phyloP scores from a whole-genome alignment of 2,888 invertebrate genomes.

The Meteorus cinctellus region DNA sequence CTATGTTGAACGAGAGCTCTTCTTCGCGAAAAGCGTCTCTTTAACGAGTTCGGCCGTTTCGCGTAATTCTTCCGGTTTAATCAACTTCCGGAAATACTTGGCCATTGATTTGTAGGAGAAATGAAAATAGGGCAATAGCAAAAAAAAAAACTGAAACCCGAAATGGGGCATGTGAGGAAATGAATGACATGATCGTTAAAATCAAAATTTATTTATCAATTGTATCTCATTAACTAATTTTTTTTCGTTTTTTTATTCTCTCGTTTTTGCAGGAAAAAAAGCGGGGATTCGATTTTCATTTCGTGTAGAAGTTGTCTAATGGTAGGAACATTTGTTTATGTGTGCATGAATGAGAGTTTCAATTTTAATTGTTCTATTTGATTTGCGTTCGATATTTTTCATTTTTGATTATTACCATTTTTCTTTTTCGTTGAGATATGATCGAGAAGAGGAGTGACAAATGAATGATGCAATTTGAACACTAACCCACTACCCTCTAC shows the following conservation, averaged over 20 bases:
- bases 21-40: constrained; percentile 29
- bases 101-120: constrained; percentile 19
- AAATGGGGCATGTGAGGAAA: not conserved
- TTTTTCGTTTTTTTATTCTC: not conserved
- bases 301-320: not conserved
- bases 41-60: constrained; percentile 27
- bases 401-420: not conserved
- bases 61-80: constrained; percentile 37
- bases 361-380: not conserved
- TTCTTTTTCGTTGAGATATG: not conserved
- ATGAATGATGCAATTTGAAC: constrained; percentile 6
- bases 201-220: not conserved
- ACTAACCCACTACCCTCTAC: constrained; percentile 12
- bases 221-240: not conserved
- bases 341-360: not conserved
- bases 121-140: constrained; percentile 5
- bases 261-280: too few relatives aligned
- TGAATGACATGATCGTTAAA: not conserved
- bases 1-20: constrained; percentile 18
- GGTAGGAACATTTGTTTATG: not conserved
- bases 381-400: not conserved
- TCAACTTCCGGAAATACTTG: constrained; percentile 38
- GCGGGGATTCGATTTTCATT: not conserved
- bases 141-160: not conserved
- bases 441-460: not conserved